A percentile compares a stretch with the other conserved stretches of the same genome.
Conservation (phyloP, 2,113 vertebrate species). For the Pyrgilauda ruficollis region DNA sequence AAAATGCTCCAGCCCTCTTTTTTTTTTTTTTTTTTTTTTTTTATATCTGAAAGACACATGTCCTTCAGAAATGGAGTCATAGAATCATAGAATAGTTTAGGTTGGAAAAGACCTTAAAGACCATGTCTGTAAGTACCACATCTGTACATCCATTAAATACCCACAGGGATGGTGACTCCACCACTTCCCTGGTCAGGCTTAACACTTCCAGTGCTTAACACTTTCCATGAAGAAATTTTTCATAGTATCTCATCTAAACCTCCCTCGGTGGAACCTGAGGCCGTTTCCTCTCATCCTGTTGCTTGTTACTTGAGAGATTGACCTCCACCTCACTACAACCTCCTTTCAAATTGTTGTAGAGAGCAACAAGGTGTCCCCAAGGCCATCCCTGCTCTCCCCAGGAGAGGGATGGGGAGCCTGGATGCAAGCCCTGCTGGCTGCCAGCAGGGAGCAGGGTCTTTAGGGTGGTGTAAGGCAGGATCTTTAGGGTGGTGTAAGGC, state of each 20-base stretch:
- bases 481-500: not conserved
- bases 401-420: not conserved
- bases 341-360: not conserved
- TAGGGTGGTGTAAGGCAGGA: not conserved
- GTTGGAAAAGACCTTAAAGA: not conserved
- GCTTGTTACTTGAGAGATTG: not conserved
- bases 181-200: not conserved
- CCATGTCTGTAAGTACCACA: not conserved
- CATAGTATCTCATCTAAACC: not conserved
- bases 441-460: not conserved
- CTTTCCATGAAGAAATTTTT: not conserved
- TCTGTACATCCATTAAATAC: not conserved
- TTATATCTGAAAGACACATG: not conserved
- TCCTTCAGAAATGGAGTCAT: not conserved
- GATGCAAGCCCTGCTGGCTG: accelerated
- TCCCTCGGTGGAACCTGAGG: not conserved
- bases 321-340: not conserved
- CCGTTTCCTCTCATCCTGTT: not conserved
- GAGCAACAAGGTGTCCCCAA: accelerated
- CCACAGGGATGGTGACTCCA: not conserved
- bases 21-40: not conserved
- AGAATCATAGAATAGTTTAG: not conserved
- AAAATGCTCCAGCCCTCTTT: not conserved
- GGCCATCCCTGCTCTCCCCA: not conserved
- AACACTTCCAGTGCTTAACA: not conserved